Conservation (phyloP, 2,113 vertebrate species). For the Heterotis niloticus region DNA sequence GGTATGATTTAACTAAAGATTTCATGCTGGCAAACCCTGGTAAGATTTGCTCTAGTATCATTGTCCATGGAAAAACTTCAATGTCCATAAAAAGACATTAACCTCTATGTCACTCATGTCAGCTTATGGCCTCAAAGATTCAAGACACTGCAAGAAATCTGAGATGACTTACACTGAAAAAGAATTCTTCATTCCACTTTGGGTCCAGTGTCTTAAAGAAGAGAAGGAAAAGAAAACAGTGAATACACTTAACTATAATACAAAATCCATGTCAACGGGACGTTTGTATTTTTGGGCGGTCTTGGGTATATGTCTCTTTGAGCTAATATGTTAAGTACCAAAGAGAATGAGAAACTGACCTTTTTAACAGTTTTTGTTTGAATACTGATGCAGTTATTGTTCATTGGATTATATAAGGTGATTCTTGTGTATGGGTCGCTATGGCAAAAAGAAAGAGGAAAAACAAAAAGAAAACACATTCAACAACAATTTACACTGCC, state of each 20-base stretch:
- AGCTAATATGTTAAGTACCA: no score
- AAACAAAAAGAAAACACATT: background rate
- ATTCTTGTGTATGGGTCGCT: conserved; percentile 93
- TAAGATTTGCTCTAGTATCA: no score
- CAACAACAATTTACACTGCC: background rate
- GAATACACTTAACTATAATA: conserved; percentile 13
- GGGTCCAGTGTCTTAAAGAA: conserved; percentile 80
- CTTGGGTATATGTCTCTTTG: background rate
- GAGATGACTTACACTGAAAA: conserved; percentile 81
- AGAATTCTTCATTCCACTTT: conserved; percentile 94
- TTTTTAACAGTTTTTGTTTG: conserved; percentile 95
- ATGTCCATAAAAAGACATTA: no score
- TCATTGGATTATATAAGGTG: conserved; percentile 81
- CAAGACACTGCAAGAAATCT: background rate
- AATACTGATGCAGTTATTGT: conserved; percentile 77
- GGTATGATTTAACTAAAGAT: no score
- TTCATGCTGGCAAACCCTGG: no score
- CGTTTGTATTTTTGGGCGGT: background rate
- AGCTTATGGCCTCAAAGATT: no score
- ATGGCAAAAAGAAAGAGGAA: conserved; percentile 34
- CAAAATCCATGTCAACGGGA: background rate
- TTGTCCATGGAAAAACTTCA: no score
- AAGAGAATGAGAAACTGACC: conserved; percentile 56
- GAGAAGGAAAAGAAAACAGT: conserved; percentile 8
- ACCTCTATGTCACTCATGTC: no score